Evolutionary conservation across 2,888 invertebrate genomes (phyloP).

Genomic region (Archips crataeganus): DNA sequence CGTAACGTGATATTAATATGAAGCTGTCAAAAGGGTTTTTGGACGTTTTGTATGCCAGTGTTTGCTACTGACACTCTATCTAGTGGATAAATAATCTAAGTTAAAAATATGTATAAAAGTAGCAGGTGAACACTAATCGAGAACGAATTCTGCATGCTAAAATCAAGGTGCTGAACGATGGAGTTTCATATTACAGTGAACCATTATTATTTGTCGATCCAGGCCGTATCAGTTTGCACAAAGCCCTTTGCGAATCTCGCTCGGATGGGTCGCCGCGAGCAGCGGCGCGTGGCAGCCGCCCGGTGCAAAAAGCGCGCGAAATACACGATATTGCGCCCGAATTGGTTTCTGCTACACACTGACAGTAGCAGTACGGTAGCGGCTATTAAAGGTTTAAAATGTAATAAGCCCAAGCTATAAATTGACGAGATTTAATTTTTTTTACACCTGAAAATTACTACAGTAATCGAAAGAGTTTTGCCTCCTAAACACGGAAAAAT

Average conservation of each 20-base stretch:
- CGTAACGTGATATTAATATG: too few relatives aligned
- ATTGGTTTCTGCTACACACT: neutral
- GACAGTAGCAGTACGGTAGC: neutral
- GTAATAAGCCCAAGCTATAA: too few relatives aligned
- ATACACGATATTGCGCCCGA: neutral
- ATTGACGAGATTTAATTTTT: too few relatives aligned
- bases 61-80: too few relatives aligned
- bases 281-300: neutral
- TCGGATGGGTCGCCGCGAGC: neutral
- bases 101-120: too few relatives aligned
- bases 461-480: too few relatives aligned
- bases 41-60: too few relatives aligned
- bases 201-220: neutral
- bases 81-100: too few relatives aligned
- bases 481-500: too few relatives aligned
- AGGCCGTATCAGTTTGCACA: conserved; percentile 2
- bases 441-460: too few relatives aligned
- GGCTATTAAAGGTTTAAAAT: too few relatives aligned
- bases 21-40: too few relatives aligned
- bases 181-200: neutral
- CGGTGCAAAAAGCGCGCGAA: neutral
- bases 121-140: neutral
- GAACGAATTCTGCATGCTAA: neutral
- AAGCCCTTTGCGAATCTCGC: neutral
- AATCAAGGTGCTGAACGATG: neutral